A percentile compares a stretch with the other conserved stretches of the same genome.
phyloP scores from a whole-genome alignment of 2,797 vertebrate genomes.

The Sebastes variabilis region DNA sequence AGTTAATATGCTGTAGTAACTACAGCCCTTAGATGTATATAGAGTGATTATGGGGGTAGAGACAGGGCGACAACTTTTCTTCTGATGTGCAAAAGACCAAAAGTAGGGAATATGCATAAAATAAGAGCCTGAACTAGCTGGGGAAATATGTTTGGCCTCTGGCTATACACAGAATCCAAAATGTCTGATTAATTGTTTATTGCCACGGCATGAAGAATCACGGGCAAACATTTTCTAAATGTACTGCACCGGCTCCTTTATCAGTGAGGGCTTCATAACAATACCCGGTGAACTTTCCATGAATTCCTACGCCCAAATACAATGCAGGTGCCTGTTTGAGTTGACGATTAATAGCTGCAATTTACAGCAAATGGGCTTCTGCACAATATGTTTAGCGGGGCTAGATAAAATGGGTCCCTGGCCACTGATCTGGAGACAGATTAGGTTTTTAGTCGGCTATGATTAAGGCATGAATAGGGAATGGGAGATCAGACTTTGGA shows the following conservation, averaged over 20 bases:
- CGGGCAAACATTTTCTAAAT: constrained; percentile 7
- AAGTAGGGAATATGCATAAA: not conserved
- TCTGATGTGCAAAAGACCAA: constrained; percentile 26
- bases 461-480: constrained; percentile 76
- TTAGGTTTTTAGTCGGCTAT: constrained; percentile 77
- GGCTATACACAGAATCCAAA: constrained; percentile 24
- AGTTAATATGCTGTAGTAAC: constrained; percentile 17
- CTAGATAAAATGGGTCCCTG: constrained; percentile 77
- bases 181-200: constrained; percentile 56
- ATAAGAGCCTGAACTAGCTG: constrained; percentile 13
- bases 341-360: constrained; percentile 79
- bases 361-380: constrained; percentile 77
- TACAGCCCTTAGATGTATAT: not conserved
- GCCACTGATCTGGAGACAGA: constrained; percentile 79
- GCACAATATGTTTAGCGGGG: constrained; percentile 76
- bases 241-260: constrained; percentile 6
- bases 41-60: constrained; percentile 2
- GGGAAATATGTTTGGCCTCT: constrained; percentile 29
- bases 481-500: constrained; percentile 68
- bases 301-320: constrained; percentile 46
- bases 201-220: constrained; percentile 22
- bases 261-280: constrained; percentile 32
- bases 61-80: constrained; percentile 23
- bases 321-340: constrained; percentile 68
- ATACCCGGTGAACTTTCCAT: constrained; percentile 40